Base-by-base conservation (phyloP, 2,113 vertebrate genomes). In the Pyrgilauda ruficollis region DNA sequence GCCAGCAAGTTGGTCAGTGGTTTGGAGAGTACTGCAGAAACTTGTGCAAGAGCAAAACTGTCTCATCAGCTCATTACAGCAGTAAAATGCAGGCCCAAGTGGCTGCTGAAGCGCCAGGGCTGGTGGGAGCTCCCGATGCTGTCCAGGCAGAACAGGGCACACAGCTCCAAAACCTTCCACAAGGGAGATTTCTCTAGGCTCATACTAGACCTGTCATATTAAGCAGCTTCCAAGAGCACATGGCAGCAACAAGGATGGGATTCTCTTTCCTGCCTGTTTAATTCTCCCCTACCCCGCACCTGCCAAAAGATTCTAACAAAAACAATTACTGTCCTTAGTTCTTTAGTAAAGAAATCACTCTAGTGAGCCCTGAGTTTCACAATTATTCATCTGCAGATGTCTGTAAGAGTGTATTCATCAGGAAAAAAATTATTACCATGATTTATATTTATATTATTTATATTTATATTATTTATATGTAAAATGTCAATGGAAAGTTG, bases 111-210 rank as follows among this genome's bases (percentile, higher is more conserved):
- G n/a, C 0, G 1, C 52, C 78, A 90, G 19, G 47, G 61, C 66
- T 58, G 24, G 13, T 12, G 35, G 35, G 31, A 72, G 55, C 13
- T 75, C 52, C 58, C 0, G 0, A 33, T 1, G 1, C 30, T 0
- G 0, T 2, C 39, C 1, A 2, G 10, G 37, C 67, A 70, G 73
- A 52, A 55, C 56, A 46, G 50, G 15, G 19, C 27, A 20, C 9
- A 2, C 37, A 31, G 85, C 62, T 70, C 58, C 0, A 0, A n/a
- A 62, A 47, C n/a, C 50, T 33, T 64, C 70, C 56, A 49, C 33
- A 24, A 6, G 0, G 0, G 21, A 66, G 55, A 41, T 4, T 61
- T 27, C 61, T 66, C 72, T 41, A 39, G 1, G 6, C n/a, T 92
- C 17, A 2, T 2, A 21, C 19, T 37, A 50, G 30, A 61, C 28